Evolutionary conservation across 2,113 vertebrate genomes (phyloP).

Genomic region (Pangasianodon hypophthalmus): DNA sequence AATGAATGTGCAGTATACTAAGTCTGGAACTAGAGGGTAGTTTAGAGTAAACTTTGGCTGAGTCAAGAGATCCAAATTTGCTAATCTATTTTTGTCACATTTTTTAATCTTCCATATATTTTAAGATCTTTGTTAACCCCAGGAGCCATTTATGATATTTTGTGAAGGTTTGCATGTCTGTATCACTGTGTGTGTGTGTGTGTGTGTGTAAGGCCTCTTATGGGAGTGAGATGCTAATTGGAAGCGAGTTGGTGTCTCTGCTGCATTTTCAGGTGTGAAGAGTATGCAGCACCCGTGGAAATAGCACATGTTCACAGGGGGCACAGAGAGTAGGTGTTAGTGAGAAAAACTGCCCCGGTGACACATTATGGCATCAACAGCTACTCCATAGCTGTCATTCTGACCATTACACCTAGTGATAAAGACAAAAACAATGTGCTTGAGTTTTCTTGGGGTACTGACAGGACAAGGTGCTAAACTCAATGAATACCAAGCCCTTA

Average conservation of each 20-base stretch:
- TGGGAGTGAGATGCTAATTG: conserved; percentile 81
- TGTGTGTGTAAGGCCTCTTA: conserved; percentile 51
- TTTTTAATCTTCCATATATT: background rate
- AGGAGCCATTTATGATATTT: conserved; percentile 12
- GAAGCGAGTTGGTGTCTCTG: conserved; percentile 78
- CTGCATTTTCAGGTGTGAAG: conserved; percentile 82
- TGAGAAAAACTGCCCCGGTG: conserved; percentile 40
- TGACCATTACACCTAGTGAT: conserved; percentile 25
- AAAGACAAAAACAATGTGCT: conserved; percentile 34
- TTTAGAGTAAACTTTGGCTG: background rate
- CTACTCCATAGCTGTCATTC: conserved; percentile 39
- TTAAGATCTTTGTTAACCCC: conserved; percentile 11
- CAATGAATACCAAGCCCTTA: conserved; percentile 6
- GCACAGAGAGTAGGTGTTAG: conserved; percentile 35
- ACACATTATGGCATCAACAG: conserved; percentile 47
- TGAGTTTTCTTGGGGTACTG: conserved; percentile 17
- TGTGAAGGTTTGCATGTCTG: conserved; percentile 10
- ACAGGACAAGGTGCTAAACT: conserved; percentile 41
- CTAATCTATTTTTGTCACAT: background rate
- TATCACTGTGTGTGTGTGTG: conserved; percentile 27
- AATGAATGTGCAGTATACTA: background rate
- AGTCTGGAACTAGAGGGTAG: background rate
- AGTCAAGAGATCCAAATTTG: background rate
- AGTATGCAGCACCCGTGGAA: conserved; percentile 80
- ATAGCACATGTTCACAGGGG: conserved; percentile 68